Conservation (phyloP, 2,888 invertebrate species). For the Lochmaea crataegi region DNA sequence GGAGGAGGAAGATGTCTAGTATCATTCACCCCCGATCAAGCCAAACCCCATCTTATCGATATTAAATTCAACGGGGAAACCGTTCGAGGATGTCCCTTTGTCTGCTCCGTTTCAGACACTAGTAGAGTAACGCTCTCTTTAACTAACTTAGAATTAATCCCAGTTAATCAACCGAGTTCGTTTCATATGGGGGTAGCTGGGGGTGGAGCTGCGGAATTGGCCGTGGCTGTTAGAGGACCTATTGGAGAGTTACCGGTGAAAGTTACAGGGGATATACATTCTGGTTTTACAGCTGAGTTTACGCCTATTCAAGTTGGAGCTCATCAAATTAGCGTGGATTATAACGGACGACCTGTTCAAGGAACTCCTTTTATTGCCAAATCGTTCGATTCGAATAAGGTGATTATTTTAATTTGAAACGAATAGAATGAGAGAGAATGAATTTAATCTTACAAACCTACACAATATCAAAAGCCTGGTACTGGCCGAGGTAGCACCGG, state of each 20-base stretch:
- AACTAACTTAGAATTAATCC: slow-evolving; percentile 83
- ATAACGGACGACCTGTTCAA: slow-evolving; percentile 88
- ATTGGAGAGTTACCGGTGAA: slow-evolving; percentile 87
- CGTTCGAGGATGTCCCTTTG: slow-evolving; percentile 90
- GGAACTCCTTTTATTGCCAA: slow-evolving; percentile 92
- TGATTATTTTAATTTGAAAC: slow-evolving; percentile 55
- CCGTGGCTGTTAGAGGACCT: slow-evolving; percentile 90
- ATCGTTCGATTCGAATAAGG: slow-evolving; percentile 91
- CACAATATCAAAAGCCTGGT: no score
- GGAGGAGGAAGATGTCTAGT: slow-evolving; percentile 95
- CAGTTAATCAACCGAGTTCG: slow-evolving; percentile 83
- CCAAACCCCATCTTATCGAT: slow-evolving; percentile 92
- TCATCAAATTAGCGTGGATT: slow-evolving; percentile 90
- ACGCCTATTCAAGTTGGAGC: slow-evolving; percentile 94
- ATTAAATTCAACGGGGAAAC: slow-evolving; percentile 97
- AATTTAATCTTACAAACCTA: no score
- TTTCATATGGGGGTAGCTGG: slow-evolving; percentile 84
- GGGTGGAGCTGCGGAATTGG: slow-evolving; percentile 83
- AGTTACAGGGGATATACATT: slow-evolving; percentile 88
- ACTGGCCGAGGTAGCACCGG: no score
- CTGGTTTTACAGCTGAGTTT: slow-evolving; percentile 91
- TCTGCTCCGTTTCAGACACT: slow-evolving; percentile 86
- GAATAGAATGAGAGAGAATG: no score
- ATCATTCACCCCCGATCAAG: slow-evolving; percentile 92
- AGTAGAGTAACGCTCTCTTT: slow-evolving; percentile 80